Conservation (phyloP, 2,113 vertebrate genomes). For the Hiodon alosoides region DNA sequence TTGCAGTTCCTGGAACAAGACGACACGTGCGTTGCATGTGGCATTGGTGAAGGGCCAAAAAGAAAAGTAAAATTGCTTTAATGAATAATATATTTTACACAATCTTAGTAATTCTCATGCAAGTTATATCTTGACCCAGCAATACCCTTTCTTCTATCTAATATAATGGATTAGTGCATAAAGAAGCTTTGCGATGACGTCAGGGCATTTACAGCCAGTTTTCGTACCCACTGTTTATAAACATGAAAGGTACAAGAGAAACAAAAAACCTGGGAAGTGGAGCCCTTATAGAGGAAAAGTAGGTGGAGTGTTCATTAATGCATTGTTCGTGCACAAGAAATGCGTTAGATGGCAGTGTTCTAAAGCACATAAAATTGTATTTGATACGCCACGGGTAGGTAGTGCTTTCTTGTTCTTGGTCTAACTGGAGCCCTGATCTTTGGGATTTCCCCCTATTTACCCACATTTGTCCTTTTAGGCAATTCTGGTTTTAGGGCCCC, state of each 20-base stretch:
- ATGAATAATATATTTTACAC: background rate
- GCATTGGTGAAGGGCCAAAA: slow-evolving; percentile 22
- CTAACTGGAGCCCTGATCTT: no score
- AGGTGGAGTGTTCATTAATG: background rate
- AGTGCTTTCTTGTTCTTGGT: no score
- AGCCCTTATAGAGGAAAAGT: slow-evolving; percentile 16
- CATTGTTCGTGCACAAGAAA: background rate
- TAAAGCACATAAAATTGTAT: background rate
- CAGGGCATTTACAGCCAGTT: slow-evolving; percentile 27
- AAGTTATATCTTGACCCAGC: background rate
- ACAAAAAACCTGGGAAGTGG: slow-evolving; percentile 52
- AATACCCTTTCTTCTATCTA: background rate
- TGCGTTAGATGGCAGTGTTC: slow-evolving; percentile 2
- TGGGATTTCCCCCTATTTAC: no score
- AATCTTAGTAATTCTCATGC: background rate
- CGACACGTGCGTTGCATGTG: slow-evolving; percentile 53
- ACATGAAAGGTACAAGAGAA: slow-evolving; percentile 69
- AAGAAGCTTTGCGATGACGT: slow-evolving; percentile 5
- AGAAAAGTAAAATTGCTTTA: background rate
- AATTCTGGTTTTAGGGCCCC: no score
- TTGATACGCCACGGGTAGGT: background rate
- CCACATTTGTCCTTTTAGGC: no score
- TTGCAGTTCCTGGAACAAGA: slow-evolving; percentile 47
- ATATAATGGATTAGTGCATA: background rate
- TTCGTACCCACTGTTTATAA: slow-evolving; percentile 64